phyloP scores from a whole-genome alignment of 2,888 invertebrate species.

The Salticus scenicus region DNA sequence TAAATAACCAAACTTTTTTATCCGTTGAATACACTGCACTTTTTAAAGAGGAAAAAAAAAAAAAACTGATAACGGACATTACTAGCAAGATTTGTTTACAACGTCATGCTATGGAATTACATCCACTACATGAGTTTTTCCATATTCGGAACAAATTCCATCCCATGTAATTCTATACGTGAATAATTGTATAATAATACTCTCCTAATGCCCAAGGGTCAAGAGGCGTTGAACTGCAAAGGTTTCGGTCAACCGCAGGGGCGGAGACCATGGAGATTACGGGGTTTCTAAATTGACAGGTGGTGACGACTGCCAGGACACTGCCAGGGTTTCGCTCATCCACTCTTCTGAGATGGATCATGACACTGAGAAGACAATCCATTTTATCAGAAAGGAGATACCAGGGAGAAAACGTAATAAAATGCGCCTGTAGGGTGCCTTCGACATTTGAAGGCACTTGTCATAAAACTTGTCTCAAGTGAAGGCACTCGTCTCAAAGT shows the following conservation, averaged over 20 bases:
- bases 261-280: conserved; percentile 50
- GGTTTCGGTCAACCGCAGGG: conserved; percentile 56
- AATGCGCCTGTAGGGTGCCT: neutral
- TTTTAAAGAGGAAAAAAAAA: too few relatives aligned
- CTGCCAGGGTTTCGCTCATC: conserved; percentile 41
- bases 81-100: too few relatives aligned
- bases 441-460: too few relatives aligned
- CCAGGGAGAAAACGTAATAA: neutral
- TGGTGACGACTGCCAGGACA: conserved; percentile 62
- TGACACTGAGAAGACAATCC: neutral
- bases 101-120: neutral
- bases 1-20: too few relatives aligned
- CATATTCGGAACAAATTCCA: neutral
- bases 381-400: neutral
- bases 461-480: too few relatives aligned
- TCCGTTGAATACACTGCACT: too few relatives aligned
- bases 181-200: neutral
- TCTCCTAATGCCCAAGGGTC: conserved; percentile 8
- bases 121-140: neutral
- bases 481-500: too few relatives aligned
- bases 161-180: neutral
- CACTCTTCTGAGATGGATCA: conserved; percentile 29
- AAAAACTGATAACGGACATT: too few relatives aligned
- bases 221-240: conserved; percentile 45
- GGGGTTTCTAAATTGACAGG: conserved; percentile 68